These are phyloP conservation scores for Syndactyla subalaris DNA, from an alignment of 2,797 vertebrate genomes.

Conservation along the genomic window DNA sequence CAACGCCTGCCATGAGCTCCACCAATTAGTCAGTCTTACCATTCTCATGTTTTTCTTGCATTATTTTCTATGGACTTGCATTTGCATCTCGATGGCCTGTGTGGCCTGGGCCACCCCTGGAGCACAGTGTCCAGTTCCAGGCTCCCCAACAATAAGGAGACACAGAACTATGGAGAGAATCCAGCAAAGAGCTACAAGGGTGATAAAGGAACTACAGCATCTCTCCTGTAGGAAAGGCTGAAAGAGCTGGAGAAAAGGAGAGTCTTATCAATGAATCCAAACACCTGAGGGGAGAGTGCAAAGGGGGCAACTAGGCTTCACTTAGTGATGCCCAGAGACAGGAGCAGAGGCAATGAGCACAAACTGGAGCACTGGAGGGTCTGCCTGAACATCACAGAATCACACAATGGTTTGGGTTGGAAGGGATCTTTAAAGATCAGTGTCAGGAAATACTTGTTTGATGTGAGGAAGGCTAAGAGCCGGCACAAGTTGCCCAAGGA, in stretches of 20 bases:
- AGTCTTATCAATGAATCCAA: background rate
- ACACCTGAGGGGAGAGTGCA: background rate
- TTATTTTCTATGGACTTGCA: background rate
- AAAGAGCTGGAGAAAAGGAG: background rate
- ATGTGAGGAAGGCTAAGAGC: background rate
- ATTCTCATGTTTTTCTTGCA: background rate
- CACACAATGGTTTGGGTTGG: background rate
- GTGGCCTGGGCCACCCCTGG: background rate
- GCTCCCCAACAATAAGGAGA: background rate
- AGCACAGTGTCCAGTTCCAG: background rate
- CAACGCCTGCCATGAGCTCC: background rate
- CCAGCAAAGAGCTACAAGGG: background rate
- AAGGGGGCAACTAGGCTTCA: background rate
- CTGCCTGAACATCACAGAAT: background rate
- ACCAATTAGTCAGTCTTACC: background rate
- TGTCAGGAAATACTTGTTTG: background rate
- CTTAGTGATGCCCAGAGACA: background rate
- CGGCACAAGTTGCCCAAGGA: background rate
- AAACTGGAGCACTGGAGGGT: background rate
- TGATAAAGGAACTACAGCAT: background rate
- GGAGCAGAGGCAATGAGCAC: background rate
- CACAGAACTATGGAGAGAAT: background rate
- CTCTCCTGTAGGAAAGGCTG: background rate
- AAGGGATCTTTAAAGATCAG: background rate
- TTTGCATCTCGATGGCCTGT: background rate